These are phyloP conservation scores for Drymonia ruficornis DNA, from an alignment of 2,888 invertebrate species.

Conservation along the genomic window DNA sequence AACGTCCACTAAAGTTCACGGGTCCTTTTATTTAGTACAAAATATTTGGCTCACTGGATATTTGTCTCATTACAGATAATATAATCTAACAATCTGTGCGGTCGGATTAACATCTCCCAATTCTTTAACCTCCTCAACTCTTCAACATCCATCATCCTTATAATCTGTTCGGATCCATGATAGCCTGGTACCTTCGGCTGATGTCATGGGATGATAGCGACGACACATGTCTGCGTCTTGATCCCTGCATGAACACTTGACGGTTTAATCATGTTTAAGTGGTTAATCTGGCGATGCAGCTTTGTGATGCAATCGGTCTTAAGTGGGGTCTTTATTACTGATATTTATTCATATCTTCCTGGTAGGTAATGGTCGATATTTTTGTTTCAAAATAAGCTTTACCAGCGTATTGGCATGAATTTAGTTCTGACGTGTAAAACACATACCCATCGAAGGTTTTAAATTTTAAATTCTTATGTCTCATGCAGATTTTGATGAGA, in stretches of 20 bases:
- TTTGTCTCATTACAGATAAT: too few species aligned
- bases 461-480: too few species aligned
- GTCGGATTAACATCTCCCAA: neutral
- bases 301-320: neutral
- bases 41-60: too few species aligned
- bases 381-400: too few species aligned
- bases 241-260: neutral
- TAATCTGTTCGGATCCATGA: neutral
- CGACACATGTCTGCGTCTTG: neutral
- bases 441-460: too few species aligned
- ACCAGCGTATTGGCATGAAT: too few species aligned
- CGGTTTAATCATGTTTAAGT: constrained; percentile 1
- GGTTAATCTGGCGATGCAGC: neutral
- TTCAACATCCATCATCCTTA: neutral
- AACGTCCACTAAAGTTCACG: too few species aligned
- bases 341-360: too few species aligned
- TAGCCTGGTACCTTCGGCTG: neutral
- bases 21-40: too few species aligned
- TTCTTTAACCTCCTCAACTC: neutral
- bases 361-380: too few species aligned
- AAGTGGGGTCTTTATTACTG: neutral
- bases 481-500: too few species aligned
- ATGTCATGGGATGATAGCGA: neutral
- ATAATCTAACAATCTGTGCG: neutral
- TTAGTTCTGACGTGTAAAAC: too few species aligned